phyloP scores from a whole-genome alignment of 2,888 invertebrate genomes.

The Cataglyphis livida region DNA sequence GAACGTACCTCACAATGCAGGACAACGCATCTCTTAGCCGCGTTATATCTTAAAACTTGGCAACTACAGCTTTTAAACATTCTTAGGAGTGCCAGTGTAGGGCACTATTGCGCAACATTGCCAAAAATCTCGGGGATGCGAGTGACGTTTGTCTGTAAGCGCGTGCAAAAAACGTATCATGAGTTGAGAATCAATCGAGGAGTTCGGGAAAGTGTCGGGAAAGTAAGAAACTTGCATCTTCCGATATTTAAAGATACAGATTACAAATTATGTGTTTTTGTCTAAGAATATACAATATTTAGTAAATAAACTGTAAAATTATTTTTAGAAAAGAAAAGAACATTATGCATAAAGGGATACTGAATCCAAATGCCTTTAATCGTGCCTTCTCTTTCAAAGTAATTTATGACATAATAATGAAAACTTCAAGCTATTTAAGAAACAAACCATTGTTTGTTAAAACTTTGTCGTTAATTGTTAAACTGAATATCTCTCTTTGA shows the following conservation, averaged over 20 bases:
- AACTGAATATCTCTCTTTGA: slow-evolving; percentile 4
- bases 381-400: neutral
- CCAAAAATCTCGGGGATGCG: slow-evolving; percentile 54
- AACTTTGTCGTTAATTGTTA: slow-evolving; percentile 27
- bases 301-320: neutral
- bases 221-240: neutral
- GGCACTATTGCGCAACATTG: slow-evolving; percentile 6
- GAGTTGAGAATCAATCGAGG: slow-evolving; percentile 49
- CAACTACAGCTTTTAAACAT: slow-evolving; percentile 74
- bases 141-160: neutral
- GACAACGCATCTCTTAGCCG: slow-evolving; percentile 56
- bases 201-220: slow-evolving; percentile 19
- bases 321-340: neutral
- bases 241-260: neutral
- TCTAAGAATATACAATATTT: neutral
- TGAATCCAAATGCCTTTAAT: neutral
- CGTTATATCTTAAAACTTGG: slow-evolving; percentile 73
- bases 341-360: neutral
- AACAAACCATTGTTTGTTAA: slow-evolving; percentile 7
- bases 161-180: slow-evolving; percentile 20
- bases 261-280: neutral
- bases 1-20: slow-evolving; percentile 32
- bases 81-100: slow-evolving; percentile 53
- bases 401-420: neutral
- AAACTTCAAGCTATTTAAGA: neutral